Percentiles rank a stretch among this genome's conserved stretches.
Evolutionary conservation across 1,140 invertebrate species (phyloP).

Genomic region (Anastrepha ludens): DNA sequence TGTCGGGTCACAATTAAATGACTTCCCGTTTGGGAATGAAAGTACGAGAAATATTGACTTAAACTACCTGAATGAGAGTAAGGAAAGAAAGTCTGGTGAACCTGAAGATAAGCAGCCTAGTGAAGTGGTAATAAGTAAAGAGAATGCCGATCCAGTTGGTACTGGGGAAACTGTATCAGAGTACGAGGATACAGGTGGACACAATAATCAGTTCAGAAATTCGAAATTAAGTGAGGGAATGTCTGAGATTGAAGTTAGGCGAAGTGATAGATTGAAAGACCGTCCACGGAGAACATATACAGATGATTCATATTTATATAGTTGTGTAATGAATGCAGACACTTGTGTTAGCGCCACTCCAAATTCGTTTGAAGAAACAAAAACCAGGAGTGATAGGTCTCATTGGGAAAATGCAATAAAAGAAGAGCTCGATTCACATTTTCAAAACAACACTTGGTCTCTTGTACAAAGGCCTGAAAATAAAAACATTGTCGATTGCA

Average conservation of each 20-base stretch:
- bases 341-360: constrained; percentile 60
- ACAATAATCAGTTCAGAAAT: constrained; percentile 47
- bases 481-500: too few relatives aligned
- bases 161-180: constrained; percentile 45
- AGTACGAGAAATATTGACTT: constrained; percentile 44
- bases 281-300: constrained; percentile 51
- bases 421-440: constrained; percentile 70
- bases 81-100: not conserved
- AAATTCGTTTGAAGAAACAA: constrained; percentile 66
- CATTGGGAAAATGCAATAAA: constrained; percentile 70
- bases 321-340: constrained; percentile 60
- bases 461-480: too few relatives aligned
- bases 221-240: constrained; percentile 58
- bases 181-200: constrained; percentile 8
- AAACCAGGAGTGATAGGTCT: constrained; percentile 62
- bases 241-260: constrained; percentile 52
- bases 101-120: too few relatives aligned
- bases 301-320: too few relatives aligned
- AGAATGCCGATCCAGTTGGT: constrained; percentile 57
- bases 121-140: not conserved
- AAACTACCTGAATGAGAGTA: constrained; percentile 51
- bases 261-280: constrained; percentile 52
- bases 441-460: constrained; percentile 64
- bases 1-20: too few relatives aligned
- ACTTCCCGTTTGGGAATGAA: not conserved